A percentile compares a stretch with the other conserved stretches of the same genome.
Conservation (phyloP, 2,113 vertebrate genomes). For the Elaphurus davidianus region DNA sequence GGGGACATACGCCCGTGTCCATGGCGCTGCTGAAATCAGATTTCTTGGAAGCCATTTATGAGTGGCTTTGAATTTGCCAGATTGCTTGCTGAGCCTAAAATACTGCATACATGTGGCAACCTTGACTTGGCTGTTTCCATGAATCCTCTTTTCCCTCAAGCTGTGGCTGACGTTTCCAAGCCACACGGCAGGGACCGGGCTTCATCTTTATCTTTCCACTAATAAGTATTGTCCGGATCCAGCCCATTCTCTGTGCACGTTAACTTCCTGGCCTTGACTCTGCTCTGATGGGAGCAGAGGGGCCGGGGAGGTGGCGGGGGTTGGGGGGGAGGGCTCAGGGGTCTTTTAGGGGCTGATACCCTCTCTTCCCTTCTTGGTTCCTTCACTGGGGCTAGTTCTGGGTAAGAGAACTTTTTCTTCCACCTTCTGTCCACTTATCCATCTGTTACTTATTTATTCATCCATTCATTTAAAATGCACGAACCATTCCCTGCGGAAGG, state of each 20-base stretch:
- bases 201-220: neutral
- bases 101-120: neutral
- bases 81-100: slow-evolving; percentile 36
- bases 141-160: slow-evolving; percentile 13
- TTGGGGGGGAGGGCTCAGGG: fast-evolving
- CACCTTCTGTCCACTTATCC: neutral
- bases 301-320: neutral
- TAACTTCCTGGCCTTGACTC: neutral
- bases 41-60: slow-evolving; percentile 31
- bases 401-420: neutral
- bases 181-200: neutral
- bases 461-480: neutral
- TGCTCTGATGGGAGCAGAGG: neutral
- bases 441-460: neutral
- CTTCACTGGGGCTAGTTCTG: neutral
- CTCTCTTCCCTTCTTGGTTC: neutral
- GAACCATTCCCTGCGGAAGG: neutral
- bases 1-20: neutral
- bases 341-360: neutral
- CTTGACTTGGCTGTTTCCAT: neutral
- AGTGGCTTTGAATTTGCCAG: slow-evolving; percentile 10
- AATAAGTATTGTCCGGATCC: neutral
- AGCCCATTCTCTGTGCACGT: neutral
- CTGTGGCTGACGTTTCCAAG: neutral
- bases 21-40: neutral